Percentiles rank a stretch among this genome's conserved stretches.
Conservation (phyloP, 2,888 invertebrate genomes). For the Bugula neritina region DNA sequence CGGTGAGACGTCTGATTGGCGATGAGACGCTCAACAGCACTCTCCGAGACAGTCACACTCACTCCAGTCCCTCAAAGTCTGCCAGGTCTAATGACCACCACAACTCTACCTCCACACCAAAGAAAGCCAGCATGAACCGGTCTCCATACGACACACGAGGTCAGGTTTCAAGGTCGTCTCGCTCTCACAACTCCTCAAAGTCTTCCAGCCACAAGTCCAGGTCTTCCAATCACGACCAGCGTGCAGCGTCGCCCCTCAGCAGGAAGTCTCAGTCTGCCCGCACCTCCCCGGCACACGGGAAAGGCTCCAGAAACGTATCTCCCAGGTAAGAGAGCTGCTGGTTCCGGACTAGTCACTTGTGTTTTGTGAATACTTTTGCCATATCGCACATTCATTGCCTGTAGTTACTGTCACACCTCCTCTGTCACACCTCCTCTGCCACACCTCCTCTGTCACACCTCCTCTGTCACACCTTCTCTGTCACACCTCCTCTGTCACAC, state of each 20-base stretch:
- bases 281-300: neutral
- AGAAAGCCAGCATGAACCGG: constrained; percentile 2
- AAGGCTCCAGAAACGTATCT: neutral
- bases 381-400: too few relatives aligned
- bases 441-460: too few relatives aligned
- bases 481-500: too few relatives aligned
- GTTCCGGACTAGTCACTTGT: too few relatives aligned
- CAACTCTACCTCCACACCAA: constrained; percentile 26
- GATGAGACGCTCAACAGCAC: neutral
- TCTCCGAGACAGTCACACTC: neutral
- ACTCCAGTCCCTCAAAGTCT: neutral
- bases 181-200: neutral
- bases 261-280: neutral
- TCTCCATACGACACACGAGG: neutral
- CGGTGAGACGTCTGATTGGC: constrained; percentile 4
- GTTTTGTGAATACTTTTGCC: too few relatives aligned
- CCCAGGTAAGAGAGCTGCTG: constrained; percentile 14
- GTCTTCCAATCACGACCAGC: neutral
- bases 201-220: constrained; percentile 6
- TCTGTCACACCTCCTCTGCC: too few relatives aligned
- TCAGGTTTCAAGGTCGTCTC: neutral
- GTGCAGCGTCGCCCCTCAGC: neutral
- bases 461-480: too few relatives aligned
- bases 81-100: neutral
- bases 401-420: too few relatives aligned